Base-by-base conservation (phyloP, 2,888 invertebrate species). In the Athalia circularis region DNA sequence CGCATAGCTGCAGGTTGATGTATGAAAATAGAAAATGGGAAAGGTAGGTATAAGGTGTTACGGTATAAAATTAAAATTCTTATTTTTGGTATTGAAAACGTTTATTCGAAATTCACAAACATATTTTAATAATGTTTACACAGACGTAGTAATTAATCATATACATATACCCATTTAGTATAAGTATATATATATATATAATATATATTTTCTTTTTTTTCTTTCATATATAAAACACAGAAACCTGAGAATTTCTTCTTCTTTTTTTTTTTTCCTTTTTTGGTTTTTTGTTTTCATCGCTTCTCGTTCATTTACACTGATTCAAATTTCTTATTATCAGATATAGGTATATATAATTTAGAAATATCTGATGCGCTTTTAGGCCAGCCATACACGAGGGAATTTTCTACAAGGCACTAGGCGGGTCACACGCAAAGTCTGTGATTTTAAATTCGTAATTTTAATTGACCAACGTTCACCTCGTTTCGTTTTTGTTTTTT, bases 381-480 rank as follows among this genome's bases (percentile, higher is more conserved):
- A 82, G 79, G 77, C 82, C 82, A 85, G 76, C 83, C 85, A 83
- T 80, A 85, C 29, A 29, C 83, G 82, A 83, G 83, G 83, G 79
- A 85, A 84, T 84, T 84, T 82, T 85, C 86, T 87, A 87, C 82
- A 88, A 89, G 89, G 89, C 89, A 89, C 89, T 89, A 88, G 84
- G 81, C 85, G 84, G 86, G 86, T 88, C 85, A 85, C 83, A 84
- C 80, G 82, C 79, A 79, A 80, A 81, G 75, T 80, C 70, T 81
- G 80, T 79, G 79, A 43, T 11, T 77, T 68, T 62, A 81, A 78
- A 81, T 80, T 82, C 79, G 80, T 82, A 80, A 47, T 57, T 54
- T 80, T 79, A 59, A 50, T 62, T 61, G 62, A 62, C 68, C 48
- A 59, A 65, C 13, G 15, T 70, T 70, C 59, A 65, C 13, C n/a